Base-by-base conservation (phyloP, 2,888 invertebrate genomes). In the Chymomyza caudatula region DNA sequence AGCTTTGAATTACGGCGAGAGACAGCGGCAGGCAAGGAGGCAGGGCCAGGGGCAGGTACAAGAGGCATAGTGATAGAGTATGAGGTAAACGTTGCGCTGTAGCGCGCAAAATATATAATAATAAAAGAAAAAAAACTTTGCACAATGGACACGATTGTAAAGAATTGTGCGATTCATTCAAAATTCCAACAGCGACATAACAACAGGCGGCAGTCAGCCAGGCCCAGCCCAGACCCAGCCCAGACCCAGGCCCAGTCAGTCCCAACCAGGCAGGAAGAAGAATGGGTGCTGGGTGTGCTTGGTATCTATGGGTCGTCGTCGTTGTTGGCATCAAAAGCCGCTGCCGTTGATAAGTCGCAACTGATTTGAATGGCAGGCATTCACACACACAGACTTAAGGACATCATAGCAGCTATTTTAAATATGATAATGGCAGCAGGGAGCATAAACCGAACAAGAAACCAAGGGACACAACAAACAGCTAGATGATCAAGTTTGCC, bases 141-240 rank as follows among this genome's bases (percentile, higher is more conserved):
- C 76, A 84, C 78, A 78, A 78, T 78, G 78, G 70, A 51, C 67
- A 52, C 78, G 78, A 84, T 78, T 79, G 85, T 79, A 60, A 65
- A 65, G 65, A 65, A 71, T 71, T 60, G 55, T 43, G 43, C 59
- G 49, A 23, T 53, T 42, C 29, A 47, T 42, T 42, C 47, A 43
- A 60, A 60, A 53, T 42, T 5, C 29, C 29, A 25, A 19, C 42
- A 42, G 3, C 29, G 19, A 22, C 37, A 54, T 15, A 15, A 25
- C 29, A 52, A 58, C 64, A 58, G 63, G 56, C 59, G 23, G 59
- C 19, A 54, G 77, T 67, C 67, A 71, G 59, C 71, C 55, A 54
- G 59, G 29, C 57, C 59, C 44, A 55, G 49, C 20, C 49, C 59
- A 61, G 62, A 73, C 5, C 1, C 15, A 37, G 0, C 29, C 29